phyloP scores from a whole-genome alignment of 2,113 vertebrate species.

The Etia nguti region DNA sequence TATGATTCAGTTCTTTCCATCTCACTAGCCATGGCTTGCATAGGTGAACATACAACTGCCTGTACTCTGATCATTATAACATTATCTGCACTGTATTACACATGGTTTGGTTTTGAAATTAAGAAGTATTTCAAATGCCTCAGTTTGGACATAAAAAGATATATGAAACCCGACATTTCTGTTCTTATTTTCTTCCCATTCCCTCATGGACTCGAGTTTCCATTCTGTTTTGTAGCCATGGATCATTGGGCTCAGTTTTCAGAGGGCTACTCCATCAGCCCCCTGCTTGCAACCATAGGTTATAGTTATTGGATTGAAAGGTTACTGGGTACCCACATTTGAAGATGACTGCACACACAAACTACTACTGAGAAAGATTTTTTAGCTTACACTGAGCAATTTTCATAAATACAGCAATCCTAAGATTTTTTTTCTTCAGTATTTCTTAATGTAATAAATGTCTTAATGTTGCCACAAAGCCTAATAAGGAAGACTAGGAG shows the following conservation, averaged over 20 bases:
- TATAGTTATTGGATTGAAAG: conserved; percentile 22
- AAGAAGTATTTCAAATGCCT: neutral
- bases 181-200: neutral
- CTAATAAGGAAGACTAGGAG: neutral
- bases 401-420: neutral
- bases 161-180: conserved; percentile 12
- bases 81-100: neutral
- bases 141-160: neutral
- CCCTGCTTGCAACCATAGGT: conserved; percentile 7
- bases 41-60: neutral
- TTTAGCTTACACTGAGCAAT: neutral
- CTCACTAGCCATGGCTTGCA: neutral
- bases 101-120: conserved; percentile 1
- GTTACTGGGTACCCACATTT: conserved; percentile 29
- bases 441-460: neutral
- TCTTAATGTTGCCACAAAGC: neutral
- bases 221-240: conserved; percentile 26
- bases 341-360: neutral
- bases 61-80: neutral
- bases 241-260: conserved; percentile 38
- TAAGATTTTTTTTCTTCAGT: neutral
- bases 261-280: conserved; percentile 20
- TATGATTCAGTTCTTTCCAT: neutral
- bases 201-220: conserved; percentile 19
- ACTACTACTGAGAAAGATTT: neutral